Evolutionary conservation across 1,140 invertebrate species (phyloP).

Genomic region (Aphaenogaster ashmeadi): DNA sequence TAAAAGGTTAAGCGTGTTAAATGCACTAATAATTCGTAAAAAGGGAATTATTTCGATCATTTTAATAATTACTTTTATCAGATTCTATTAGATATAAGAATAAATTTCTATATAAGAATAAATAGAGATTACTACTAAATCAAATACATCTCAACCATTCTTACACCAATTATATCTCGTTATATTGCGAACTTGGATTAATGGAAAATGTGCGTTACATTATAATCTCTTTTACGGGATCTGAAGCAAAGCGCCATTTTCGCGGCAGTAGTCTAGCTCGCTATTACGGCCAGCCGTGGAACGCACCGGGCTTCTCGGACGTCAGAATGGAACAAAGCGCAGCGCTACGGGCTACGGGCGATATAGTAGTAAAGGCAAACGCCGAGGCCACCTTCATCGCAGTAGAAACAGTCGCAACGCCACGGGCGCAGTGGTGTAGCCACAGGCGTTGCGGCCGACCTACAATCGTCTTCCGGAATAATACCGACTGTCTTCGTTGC

Average conservation of each 20-base stretch:
- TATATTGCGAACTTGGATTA: not conserved
- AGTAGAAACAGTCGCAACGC: conserved; percentile 64
- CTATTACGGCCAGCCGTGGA: conserved; percentile 4
- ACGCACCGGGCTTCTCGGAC: not conserved
- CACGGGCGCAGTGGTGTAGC: conserved; percentile 30
- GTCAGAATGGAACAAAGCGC: conserved; percentile 60
- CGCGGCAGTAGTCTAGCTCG: conserved; percentile 19
- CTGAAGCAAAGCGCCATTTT: not conserved
- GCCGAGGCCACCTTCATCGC: conserved; percentile 52
- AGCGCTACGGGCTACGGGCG: conserved; percentile 63
- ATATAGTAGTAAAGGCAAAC: conserved; percentile 66
- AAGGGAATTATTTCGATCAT: not conserved
- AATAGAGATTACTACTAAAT: not conserved
- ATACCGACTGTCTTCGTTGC: conserved; percentile 15
- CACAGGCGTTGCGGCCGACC: conserved; percentile 58
- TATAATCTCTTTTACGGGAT: not conserved
- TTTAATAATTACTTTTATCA: not conserved
- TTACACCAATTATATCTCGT: not conserved
- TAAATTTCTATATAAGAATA: not conserved
- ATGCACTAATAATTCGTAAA: not conserved
- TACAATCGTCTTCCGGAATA: conserved; percentile 61
- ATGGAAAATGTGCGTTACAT: not conserved
- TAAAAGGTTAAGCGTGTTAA: conserved; percentile 4
- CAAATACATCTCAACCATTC: no score
- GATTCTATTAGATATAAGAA: not conserved